These are phyloP conservation scores for Chrysocyon brachyurus DNA, from an alignment of 2,797 vertebrate species.

Conservation along the genomic window DNA sequence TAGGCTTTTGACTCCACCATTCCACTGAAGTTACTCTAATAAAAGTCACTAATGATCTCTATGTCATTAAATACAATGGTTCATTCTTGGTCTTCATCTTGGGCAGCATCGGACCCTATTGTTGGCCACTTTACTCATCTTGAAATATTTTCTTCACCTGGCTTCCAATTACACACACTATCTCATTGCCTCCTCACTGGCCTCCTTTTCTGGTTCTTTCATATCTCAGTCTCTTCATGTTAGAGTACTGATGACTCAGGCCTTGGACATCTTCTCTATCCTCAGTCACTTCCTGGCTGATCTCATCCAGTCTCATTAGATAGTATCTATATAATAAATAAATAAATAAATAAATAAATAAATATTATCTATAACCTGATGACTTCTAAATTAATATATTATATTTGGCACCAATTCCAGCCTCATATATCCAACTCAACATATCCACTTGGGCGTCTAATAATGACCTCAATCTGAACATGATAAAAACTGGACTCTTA, in stretches of 20 bases:
- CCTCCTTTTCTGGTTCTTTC: background rate
- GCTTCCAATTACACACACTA: background rate
- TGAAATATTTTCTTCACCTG: background rate
- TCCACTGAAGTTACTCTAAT: background rate
- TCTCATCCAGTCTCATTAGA: constrained; percentile 15
- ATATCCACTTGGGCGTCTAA: background rate
- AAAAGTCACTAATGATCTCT: background rate
- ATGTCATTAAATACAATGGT: background rate
- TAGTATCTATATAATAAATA: background rate
- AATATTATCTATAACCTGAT: background rate
- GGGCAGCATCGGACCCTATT: background rate
- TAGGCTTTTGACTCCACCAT: background rate
- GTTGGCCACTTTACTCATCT: background rate
- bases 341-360: background rate
- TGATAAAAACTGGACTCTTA: background rate
- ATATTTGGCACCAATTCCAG: background rate
- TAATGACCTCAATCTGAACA: background rate
- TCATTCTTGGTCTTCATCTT: background rate
- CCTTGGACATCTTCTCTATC: background rate
- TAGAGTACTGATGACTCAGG: background rate
- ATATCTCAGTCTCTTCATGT: background rate
- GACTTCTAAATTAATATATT: background rate
- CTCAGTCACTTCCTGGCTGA: background rate
- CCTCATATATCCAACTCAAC: background rate
- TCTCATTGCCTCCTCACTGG: background rate